phyloP scores from a whole-genome alignment of 2,797 vertebrate species.

The Gadopsis bispinosus region DNA sequence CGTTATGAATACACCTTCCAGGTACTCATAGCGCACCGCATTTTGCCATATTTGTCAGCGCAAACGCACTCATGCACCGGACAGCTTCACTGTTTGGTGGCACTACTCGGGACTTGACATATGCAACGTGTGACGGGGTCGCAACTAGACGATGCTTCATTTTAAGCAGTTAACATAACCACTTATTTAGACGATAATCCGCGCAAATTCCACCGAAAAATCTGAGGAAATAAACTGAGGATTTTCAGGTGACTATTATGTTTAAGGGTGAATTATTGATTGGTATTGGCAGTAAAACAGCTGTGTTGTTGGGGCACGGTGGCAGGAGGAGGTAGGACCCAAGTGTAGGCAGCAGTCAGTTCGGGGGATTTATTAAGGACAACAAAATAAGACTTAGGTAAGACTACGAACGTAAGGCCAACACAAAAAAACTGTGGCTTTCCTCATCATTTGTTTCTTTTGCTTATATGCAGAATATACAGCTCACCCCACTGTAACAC shows the following conservation, averaged over 20 bases:
- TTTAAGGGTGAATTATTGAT: background rate
- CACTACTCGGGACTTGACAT: background rate
- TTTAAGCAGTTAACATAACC: background rate
- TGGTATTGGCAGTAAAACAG: background rate
- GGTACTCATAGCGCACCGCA: too few relatives aligned
- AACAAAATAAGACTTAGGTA: too few relatives aligned
- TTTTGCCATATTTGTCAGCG: too few relatives aligned
- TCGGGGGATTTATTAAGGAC: too few relatives aligned
- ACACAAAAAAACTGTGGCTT: background rate
- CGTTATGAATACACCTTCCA: too few relatives aligned
- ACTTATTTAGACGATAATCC: background rate
- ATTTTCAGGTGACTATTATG: background rate
- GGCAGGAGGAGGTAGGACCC: too few relatives aligned
- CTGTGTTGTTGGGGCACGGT: background rate
- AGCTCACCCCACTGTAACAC: background rate
- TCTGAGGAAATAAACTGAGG: background rate
- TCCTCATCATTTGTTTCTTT: background rate
- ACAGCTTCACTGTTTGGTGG: background rate
- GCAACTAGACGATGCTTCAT: background rate
- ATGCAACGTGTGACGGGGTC: background rate
- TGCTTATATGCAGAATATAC: background rate
- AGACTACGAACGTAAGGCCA: too few relatives aligned
- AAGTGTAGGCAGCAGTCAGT: too few relatives aligned
- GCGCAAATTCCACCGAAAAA: background rate
- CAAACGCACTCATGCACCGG: too few relatives aligned